Conservation (phyloP, 2,113 vertebrate genomes). For the Camarhynchus parvulus region DNA sequence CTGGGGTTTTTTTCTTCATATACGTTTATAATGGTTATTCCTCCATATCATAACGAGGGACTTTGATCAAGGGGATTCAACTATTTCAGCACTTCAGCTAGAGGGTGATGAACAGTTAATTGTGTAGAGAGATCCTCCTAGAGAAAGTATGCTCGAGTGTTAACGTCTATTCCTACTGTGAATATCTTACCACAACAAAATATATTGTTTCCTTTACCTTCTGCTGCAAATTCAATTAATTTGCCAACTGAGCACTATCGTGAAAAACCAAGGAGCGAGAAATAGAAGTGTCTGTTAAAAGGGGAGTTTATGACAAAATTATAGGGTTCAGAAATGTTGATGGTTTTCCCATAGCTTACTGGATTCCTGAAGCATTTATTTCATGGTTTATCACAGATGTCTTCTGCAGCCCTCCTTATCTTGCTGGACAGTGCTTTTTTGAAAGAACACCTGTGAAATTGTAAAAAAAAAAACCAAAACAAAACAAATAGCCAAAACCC, state of each 20-base stretch:
- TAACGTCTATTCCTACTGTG: no score
- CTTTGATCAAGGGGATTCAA: background rate
- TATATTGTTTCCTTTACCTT: background rate
- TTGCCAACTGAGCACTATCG: background rate
- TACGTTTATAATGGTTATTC: background rate
- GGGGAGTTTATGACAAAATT: background rate
- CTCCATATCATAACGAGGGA: background rate
- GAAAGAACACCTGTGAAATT: background rate
- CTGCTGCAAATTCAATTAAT: background rate
- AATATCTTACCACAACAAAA: background rate
- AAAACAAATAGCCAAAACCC: rapidly evolving
- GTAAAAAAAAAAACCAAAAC: background rate
- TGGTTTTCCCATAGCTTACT: background rate
- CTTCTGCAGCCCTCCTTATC: background rate
- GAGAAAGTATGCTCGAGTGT: background rate
- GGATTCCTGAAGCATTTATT: background rate
- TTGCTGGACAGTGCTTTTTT: background rate
- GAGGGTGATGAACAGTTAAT: background rate
- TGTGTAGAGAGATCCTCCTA: background rate
- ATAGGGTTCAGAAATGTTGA: background rate
- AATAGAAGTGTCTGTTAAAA: background rate
- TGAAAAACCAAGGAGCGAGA: background rate
- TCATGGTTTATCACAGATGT: background rate
- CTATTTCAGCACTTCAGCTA: background rate
- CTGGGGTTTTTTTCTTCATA: background rate